Evolutionary conservation across 1,140 invertebrate genomes (phyloP).

Genomic region (Coptotermes formosanus): DNA sequence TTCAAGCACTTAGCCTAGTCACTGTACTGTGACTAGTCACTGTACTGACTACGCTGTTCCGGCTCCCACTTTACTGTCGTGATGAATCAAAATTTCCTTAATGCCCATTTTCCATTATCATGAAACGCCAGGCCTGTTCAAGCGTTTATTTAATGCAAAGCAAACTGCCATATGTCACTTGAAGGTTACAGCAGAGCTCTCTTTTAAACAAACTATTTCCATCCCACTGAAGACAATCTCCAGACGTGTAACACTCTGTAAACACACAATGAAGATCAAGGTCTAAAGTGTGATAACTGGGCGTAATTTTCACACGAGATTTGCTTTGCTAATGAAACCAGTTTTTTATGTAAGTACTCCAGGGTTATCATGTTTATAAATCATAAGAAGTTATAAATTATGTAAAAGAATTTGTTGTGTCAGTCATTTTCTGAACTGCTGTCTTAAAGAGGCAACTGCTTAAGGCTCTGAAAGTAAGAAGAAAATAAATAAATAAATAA

Average conservation of each 20-base stretch:
- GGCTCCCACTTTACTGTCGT: no score
- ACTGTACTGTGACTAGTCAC: no score
- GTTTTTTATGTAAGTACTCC: background rate
- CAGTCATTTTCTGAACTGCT: background rate
- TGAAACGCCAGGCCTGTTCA: background rate
- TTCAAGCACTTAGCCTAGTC: no score
- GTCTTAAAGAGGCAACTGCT: background rate
- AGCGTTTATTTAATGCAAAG: background rate
- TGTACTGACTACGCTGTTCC: no score
- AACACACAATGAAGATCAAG: background rate
- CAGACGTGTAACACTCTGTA: background rate
- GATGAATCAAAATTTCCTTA: no score
- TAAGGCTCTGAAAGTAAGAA: no score
- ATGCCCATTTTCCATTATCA: background rate
- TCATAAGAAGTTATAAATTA: background rate
- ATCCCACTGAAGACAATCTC: no score
- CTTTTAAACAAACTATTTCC: no score
- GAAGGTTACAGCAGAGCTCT: background rate
- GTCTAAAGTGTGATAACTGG: background rate
- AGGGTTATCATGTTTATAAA: slow-evolving; percentile 6
- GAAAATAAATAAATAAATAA: no score
- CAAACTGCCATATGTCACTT: background rate
- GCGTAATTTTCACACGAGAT: background rate
- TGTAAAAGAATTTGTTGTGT: background rate
- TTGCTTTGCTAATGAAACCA: slow-evolving; percentile 16